Evolutionary conservation across 1,140 invertebrate genomes (phyloP), one percentile per base, ranked within the genome.

Genomic region (Caenorhabditis remanei): DNA sequence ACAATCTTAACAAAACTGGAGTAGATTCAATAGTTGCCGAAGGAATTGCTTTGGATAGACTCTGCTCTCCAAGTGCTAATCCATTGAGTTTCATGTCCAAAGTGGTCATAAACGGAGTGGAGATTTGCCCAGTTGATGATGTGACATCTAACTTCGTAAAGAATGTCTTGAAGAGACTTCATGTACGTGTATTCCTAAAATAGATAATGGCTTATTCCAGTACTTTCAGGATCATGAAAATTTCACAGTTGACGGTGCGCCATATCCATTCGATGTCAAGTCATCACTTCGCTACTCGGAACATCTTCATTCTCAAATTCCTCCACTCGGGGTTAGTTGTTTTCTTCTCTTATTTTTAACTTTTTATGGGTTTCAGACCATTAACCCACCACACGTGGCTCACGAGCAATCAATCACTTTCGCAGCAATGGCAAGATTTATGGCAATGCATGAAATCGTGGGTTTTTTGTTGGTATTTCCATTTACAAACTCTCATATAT

Each of bases 371-470:
- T 79, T 79, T 50, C 7, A 79, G 71, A 53, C 71, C 3, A 50
- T 79, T 11, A 50, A 24, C 14, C 71, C 71, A 24, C n/a, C 19
- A 0, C 71, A 79, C 24, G 19, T 79, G 14, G 71, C 71, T 24
- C 71, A 79, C 14, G 71, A 79, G 7, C 46, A 53, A n/a, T 79
- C 71, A 50, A 79, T 79, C 40, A 79, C 71, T 24, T 24, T 79
- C 24, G 43, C 71, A 13, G 71, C 71, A 9, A 50, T 79, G 71
- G 43, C 71, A 24, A 48, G 71, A 53, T 53, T 53, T 6, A 79
- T 79, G 40, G 71, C 71, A 24, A 79, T 79, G 71, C 71, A 53
- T 79, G 71, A 79, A 79, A n/a, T 50, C 5, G 71, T 46, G 19
- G 46, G 41, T 43, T 40, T 1, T 4, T 13, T 13, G 6, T 40